A percentile compares a stretch with the other conserved stretches of the same genome.
phyloP scores from a whole-genome alignment of 2,113 vertebrate species.

The Grammomys surdaster region DNA sequence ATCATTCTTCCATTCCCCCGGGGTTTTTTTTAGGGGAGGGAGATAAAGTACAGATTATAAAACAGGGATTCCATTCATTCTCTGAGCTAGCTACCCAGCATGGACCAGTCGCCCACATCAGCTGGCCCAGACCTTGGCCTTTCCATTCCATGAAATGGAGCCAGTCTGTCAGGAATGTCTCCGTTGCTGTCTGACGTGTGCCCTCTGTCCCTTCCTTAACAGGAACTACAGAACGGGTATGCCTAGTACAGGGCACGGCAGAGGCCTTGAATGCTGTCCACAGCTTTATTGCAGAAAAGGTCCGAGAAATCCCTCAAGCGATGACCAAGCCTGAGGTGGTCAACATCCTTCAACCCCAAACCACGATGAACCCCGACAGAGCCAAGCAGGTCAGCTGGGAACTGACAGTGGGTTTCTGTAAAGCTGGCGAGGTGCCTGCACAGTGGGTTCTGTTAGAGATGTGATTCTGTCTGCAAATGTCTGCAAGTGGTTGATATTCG shows the following conservation, averaged over 20 bases:
- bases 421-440: background rate
- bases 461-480: background rate
- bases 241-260: slow-evolving; percentile 95
- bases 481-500: background rate
- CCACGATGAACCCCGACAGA: slow-evolving; percentile 96
- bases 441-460: background rate
- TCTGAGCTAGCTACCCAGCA: background rate
- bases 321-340: slow-evolving; percentile 94
- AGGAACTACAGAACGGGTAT: slow-evolving; percentile 96
- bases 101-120: background rate
- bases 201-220: slow-evolving; percentile 65
- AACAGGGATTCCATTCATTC: slow-evolving; percentile 55
- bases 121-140: background rate
- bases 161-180: slow-evolving; percentile 49
- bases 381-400: slow-evolving; percentile 92
- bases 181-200: slow-evolving; percentile 48
- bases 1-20: slow-evolving; percentile 67
- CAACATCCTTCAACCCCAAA: slow-evolving; percentile 95
- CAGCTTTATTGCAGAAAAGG: slow-evolving; percentile 96
- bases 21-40: slow-evolving; percentile 48
- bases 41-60: slow-evolving; percentile 46
- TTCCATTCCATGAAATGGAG: slow-evolving; percentile 17
- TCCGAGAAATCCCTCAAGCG: slow-evolving; percentile 96
- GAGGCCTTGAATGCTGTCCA: slow-evolving; percentile 95
- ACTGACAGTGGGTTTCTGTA: slow-evolving; percentile 44